Evolutionary conservation across 2,797 vertebrate genomes (phyloP).

Genomic region (Microcaecilia unicolor): DNA sequence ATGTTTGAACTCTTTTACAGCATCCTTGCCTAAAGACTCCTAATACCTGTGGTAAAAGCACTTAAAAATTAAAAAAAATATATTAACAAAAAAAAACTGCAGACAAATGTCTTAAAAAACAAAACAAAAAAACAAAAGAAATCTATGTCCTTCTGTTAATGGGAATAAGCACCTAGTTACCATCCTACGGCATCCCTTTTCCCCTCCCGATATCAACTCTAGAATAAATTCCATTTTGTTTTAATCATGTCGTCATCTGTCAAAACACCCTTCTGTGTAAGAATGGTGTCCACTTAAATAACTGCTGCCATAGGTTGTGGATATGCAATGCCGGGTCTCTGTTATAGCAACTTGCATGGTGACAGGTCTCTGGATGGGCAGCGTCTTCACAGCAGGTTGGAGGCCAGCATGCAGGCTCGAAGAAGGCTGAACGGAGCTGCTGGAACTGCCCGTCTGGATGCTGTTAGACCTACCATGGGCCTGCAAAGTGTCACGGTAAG

Average conservation of each 20-base stretch:
- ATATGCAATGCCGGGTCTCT: conserved; percentile 65
- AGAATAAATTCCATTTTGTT: conserved; percentile 27
- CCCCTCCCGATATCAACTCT: not conserved
- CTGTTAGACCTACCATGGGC: conserved; percentile 53
- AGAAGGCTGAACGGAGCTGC: conserved; percentile 14
- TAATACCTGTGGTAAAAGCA: no score
- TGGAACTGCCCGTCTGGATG: conserved; percentile 33
- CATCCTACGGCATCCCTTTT: not conserved
- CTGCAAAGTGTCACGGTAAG: conserved; percentile 73
- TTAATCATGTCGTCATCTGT: conserved; percentile 76
- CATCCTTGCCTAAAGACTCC: no score
- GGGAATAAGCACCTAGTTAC: no score
- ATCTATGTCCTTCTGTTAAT: no score
- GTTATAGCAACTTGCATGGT: conserved; percentile 67
- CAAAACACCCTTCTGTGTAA: conserved; percentile 66
- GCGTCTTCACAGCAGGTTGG: conserved; percentile 37
- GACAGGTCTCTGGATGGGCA: conserved; percentile 57
- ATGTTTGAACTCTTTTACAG: no score
- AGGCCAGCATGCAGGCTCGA: conserved; percentile 46
- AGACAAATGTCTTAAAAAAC: no score
- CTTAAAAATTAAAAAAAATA: no score
- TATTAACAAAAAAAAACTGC: no score
- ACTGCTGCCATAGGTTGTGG: conserved; percentile 57
- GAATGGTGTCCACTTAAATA: conserved; percentile 63
- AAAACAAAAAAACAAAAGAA: no score